A percentile compares a stretch with the other conserved stretches of the same genome.
phyloP scores from a whole-genome alignment of 2,888 invertebrate genomes.

The Molorchus minor region DNA sequence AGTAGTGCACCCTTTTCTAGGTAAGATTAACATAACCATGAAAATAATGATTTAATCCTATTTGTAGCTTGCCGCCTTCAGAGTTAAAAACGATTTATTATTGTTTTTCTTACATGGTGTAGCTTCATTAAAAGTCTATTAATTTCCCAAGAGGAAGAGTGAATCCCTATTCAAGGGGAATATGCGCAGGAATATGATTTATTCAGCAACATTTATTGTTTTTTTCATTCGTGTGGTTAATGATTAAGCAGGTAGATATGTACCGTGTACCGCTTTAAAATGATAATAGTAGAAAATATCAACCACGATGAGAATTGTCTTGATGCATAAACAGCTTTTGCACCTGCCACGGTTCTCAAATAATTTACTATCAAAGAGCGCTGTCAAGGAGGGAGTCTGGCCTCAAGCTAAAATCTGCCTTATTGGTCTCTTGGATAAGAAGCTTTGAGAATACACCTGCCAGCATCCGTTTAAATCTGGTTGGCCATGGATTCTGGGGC shows the following conservation, averaged over 20 bases:
- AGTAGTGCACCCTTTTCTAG: too few relatives aligned
- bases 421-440: conserved; percentile 40
- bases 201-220: background rate
- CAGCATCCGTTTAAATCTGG: conserved; percentile 44
- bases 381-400: conserved; percentile 54
- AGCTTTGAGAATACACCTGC: conserved; percentile 40
- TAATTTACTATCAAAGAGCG: conserved; percentile 60
- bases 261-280: conserved; percentile 8
- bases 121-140: too few relatives aligned
- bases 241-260: too few relatives aligned
- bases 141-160: too few relatives aligned
- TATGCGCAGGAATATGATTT: too few relatives aligned
- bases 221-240: background rate
- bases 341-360: conserved; percentile 61
- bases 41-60: too few relatives aligned
- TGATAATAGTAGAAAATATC: conserved; percentile 16
- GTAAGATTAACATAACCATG: too few relatives aligned
- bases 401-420: conserved; percentile 46
- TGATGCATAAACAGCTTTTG: conserved; percentile 49
- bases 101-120: too few relatives aligned
- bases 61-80: too few relatives aligned
- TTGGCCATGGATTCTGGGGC: conserved; percentile 33
- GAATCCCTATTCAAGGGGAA: too few relatives aligned
- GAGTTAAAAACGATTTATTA: too few relatives aligned
- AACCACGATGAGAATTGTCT: conserved; percentile 21